Base-by-base conservation (phyloP, 2,113 vertebrate species). In the Holacanthus passer region DNA sequence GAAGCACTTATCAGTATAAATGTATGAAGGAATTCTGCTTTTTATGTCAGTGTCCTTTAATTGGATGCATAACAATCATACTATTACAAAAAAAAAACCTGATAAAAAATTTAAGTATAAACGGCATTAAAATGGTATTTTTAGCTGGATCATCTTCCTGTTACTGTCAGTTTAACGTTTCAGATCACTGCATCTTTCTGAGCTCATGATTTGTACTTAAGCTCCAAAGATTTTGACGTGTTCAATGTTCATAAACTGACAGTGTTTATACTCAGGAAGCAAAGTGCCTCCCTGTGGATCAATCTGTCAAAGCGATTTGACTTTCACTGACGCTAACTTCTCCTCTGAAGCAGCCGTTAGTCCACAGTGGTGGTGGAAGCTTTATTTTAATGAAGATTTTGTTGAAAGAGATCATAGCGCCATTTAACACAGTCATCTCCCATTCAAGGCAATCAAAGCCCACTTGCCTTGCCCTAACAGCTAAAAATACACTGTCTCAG, bases 391-490 rank as follows among this genome's bases (percentile, higher is more conserved):
- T 73, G 53, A 64, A 73, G 74, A 85, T 76, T 83, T 69, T 72
- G 56, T 87, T 43, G 48, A 68, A 68, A 78, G 77, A 82, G 81
- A 82, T 89, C 73, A 79, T 70, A 50, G 52, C n/a, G 72, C 81
- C 63, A 71, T 88, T 90, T 85, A 84, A 73, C 88, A 63, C 65
- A 41, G 73, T 80, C 69, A 20, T 91, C 82, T 83, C 47, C 79
- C 75, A 74, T 85, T 81, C 24, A 88, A 68, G 68, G 85, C 77
- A 87, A 91, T 89, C 85, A 87, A 90, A 93, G 85, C 71, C 41
- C 63, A 66, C 64, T 77, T 67, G 71, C 59, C 31, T 62, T 52
- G 78, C 74, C 67, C 50, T 73, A 78, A 69, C 84, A 55, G 81
- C 77, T 79, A 78, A 85, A 88, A 91, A 87, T 80, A 67, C 79